Base-by-base conservation (phyloP, 2,113 vertebrate species). In the Jaculus jaculus region DNA sequence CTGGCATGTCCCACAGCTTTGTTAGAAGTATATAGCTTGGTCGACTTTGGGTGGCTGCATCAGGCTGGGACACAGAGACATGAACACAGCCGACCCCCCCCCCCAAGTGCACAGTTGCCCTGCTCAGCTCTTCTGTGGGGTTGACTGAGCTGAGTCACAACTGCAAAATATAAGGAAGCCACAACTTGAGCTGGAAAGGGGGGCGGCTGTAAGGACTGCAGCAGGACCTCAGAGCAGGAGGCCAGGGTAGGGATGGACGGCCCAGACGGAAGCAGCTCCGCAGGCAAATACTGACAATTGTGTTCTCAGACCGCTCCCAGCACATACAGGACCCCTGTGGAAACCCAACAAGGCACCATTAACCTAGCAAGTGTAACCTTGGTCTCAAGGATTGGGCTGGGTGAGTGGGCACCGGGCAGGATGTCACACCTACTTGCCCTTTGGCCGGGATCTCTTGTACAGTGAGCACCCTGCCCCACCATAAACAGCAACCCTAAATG, bases 61-160 rank as follows among this genome's bases (percentile, higher is more conserved):
- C 30, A 24, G 54, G 12, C n/a, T 11, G n/a, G n/a, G n/a, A n/a
- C n/a, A n/a, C n/a, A n/a, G n/a, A n/a, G n/a, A n/a, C n/a, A n/a
- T n/a, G n/a, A n/a, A n/a, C n/a, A n/a, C n/a, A n/a, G n/a, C n/a
- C n/a, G n/a, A n/a, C n/a, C n/a, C n/a, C n/a, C n/a, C n/a, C n/a
- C n/a, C n/a, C n/a, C n/a, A n/a, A n/a, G n/a, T n/a, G n/a, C n/a
- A n/a, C n/a, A n/a, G n/a, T n/a, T n/a, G n/a, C 7, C 74, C 37
- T 7, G 8, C 21, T 2, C 11, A 3, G 34, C 4, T 60, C 26
- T n/a, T 17, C 0, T 2, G 1, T 3, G n/a, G 12, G 71, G 23
- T 9, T 21, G 23, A 32, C 10, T 3, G 75, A 68, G 47, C 58
- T 60, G 51, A 79, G 77, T 30, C 58, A 79, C 54, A 58, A 32